Evolutionary conservation across 2,888 invertebrate species (phyloP).

Genomic region (Meganola albula): DNA sequence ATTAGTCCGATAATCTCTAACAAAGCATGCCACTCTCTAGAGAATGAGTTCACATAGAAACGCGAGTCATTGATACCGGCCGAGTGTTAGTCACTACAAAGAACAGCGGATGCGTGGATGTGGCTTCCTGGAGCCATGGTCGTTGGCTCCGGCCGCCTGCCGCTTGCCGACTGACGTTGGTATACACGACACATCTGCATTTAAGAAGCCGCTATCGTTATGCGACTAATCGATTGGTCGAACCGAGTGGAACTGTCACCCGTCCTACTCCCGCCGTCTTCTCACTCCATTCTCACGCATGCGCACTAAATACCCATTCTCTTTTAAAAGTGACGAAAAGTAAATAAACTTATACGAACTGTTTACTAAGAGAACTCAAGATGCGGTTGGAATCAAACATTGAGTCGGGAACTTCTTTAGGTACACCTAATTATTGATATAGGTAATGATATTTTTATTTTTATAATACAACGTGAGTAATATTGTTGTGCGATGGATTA

Average conservation of each 20-base stretch:
- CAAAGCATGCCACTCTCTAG: conserved; percentile 30
- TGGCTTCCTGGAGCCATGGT: conserved; percentile 48
- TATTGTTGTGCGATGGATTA: conserved; percentile 25
- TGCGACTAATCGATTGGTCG: conserved; percentile 78
- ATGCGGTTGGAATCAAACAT: conserved; percentile 38
- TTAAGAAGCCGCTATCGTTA: conserved; percentile 78
- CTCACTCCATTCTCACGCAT: conserved; percentile 59
- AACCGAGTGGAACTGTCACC: conserved; percentile 66
- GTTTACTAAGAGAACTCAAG: conserved; percentile 56
- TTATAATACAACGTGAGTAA: background rate
- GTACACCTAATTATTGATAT: background rate
- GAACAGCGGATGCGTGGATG: conserved; percentile 43
- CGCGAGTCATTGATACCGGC: conserved; percentile 43
- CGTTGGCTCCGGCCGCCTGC: conserved; percentile 55
- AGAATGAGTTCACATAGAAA: conserved; percentile 38
- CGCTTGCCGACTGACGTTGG: conserved; percentile 71
- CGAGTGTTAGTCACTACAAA: conserved; percentile 52
- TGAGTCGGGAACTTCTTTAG: conserved; percentile 28
- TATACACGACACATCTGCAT: conserved; percentile 76
- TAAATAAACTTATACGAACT: conserved; percentile 71
- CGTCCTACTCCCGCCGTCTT: conserved; percentile 50
- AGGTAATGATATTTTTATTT: conserved; percentile 1
- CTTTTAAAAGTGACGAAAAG: conserved; percentile 71
- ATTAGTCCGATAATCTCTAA: conserved; percentile 19
- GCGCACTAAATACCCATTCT: conserved; percentile 48